phyloP scores from a whole-genome alignment of 1,140 invertebrate genomes.

The Trypoxylus dichotomus region DNA sequence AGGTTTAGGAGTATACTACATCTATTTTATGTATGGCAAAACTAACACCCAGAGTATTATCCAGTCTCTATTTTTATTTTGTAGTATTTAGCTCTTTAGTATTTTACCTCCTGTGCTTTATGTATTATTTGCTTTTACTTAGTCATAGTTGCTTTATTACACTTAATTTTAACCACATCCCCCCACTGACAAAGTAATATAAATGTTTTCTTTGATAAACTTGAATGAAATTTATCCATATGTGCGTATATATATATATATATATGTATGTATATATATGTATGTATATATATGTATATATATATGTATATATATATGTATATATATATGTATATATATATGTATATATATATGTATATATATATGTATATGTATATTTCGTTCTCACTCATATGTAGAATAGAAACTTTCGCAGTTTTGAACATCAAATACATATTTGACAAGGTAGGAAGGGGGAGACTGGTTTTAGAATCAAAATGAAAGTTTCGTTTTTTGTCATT shows the following conservation, averaged over 20 bases:
- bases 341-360: too few relatives aligned
- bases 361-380: neutral
- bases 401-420: constrained; percentile 21
- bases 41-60: constrained; percentile 44
- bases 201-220: neutral
- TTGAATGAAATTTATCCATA: too few relatives aligned
- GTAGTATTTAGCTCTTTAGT: constrained; percentile 42
- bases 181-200: constrained; percentile 30
- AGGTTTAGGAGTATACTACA: constrained; percentile 35
- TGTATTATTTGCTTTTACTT: constrained; percentile 37
- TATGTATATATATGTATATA: neutral
- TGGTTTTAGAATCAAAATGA: constrained; percentile 47
- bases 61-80: constrained; percentile 51
- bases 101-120: constrained; percentile 39
- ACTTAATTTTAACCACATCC: constrained; percentile 33
- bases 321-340: too few relatives aligned
- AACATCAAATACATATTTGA: constrained; percentile 3
- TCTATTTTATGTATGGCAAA: constrained; percentile 48
- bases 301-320: neutral
- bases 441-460: constrained; percentile 51
- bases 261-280: neutral
- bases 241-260: too few relatives aligned
- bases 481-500: neutral
- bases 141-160: constrained; percentile 35
- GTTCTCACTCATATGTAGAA: neutral